phyloP scores from a whole-genome alignment of 2,797 vertebrate genomes.

The Anguilla megastoma region DNA sequence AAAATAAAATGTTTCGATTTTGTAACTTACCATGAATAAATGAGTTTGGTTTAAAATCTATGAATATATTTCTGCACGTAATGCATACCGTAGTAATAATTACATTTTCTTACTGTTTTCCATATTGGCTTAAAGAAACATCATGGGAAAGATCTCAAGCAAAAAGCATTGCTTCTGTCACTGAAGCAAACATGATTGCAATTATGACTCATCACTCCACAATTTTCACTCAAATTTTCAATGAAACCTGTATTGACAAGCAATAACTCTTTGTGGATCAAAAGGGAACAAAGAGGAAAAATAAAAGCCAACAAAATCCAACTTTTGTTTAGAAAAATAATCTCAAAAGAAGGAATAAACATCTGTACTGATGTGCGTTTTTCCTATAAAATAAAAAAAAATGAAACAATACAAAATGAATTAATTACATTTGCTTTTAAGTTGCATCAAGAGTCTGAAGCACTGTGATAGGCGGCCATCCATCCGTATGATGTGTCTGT shows the following conservation, averaged over 20 bases:
- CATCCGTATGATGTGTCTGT: neutral
- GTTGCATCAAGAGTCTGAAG: constrained; percentile 42
- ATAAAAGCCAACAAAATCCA: constrained; percentile 38
- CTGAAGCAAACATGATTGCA: neutral
- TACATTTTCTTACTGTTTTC: neutral
- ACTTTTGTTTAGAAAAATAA: constrained; percentile 30
- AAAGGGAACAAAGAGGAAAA: constrained; percentile 16
- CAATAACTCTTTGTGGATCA: neutral
- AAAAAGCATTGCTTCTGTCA: neutral
- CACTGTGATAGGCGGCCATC: neutral
- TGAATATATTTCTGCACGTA: neutral
- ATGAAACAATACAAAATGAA: constrained; percentile 46
- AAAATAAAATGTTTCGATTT: neutral
- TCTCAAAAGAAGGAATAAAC: constrained; percentile 36
- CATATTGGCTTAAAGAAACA: neutral
- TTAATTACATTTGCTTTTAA: constrained; percentile 54
- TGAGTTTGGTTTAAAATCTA: neutral
- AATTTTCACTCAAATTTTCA: neutral
- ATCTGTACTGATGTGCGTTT: constrained; percentile 42
- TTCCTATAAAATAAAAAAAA: constrained; percentile 60
- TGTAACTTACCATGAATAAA: neutral
- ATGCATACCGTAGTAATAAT: neutral
- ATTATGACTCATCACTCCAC: neutral
- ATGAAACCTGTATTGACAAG: constrained; percentile 12
- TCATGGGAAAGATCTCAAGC: neutral